Base-by-base conservation (phyloP, 2,797 vertebrate species). In the Gallinago nigripennis region DNA sequence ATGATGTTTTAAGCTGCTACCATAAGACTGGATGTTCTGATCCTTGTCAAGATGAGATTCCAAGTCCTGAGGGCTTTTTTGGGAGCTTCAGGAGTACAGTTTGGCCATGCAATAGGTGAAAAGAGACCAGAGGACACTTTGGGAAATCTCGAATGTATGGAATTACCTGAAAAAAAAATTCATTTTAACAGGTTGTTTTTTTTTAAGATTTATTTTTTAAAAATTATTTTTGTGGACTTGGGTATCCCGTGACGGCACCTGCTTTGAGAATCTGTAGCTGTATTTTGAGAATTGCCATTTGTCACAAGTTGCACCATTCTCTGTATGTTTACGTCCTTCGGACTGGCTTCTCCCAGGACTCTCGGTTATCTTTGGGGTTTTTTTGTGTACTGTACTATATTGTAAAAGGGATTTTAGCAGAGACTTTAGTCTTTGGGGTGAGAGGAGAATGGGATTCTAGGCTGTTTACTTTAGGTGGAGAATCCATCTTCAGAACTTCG, bases 351-450 rank as follows among this genome's bases (percentile, higher is more conserved):
- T 98, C 98, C 98, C 98, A 98, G 98, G 98, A 98, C 98, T 99
- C 98, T 98, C 82, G 97, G 97, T 97, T 97, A 97, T 87, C 97
- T 97, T 98, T 98, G 96, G 97, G 96, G 72, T 95, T 96, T 98
- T 98, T 98, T 98, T 98, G 98, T 98, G 99, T 99, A 98, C 98
- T 99, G 99, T 99, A 99, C 98, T 99, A 99, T 99, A 99, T 98
- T 99, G 99, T 99, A 99, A 99, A 98, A 99, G 99, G 99, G 99
- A 99, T 99, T 99, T 99, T 99, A 99, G 99, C 99, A 99, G 99
- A 99, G 99, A 99, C 99, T 97, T 96, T 97, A 99, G 99, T 99
- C 99, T 99, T 99, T 97, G 98, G 98, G 98, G 98, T 97, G 97
- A 97, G 97, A 98, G 97, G 98, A 98, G 98, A 98, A 97, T 98